These are phyloP conservation scores for Cephus pygmeus DNA, from an alignment of 2,888 invertebrate species.

Conservation along the genomic window DNA sequence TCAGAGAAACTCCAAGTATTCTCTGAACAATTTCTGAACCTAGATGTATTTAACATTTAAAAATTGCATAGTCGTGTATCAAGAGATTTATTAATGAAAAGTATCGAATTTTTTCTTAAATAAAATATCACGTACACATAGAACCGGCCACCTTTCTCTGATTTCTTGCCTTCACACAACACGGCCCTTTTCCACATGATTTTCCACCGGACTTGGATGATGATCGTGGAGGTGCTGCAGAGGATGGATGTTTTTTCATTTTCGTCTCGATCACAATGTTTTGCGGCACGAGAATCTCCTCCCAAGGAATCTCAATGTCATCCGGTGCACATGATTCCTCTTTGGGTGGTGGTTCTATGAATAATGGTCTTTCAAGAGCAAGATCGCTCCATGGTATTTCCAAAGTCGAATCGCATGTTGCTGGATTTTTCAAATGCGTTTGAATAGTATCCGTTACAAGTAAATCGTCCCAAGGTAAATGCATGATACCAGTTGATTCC, in stretches of 20 bases:
- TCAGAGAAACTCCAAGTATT: neutral
- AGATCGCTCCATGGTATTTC: constrained; percentile 53
- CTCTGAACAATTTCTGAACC: neutral
- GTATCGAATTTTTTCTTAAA: neutral
- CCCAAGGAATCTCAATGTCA: constrained; percentile 55
- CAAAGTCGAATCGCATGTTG: constrained; percentile 42
- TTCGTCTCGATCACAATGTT: constrained; percentile 44
- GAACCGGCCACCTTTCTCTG: neutral
- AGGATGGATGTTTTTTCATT: constrained; percentile 43
- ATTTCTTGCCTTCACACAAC: neutral
- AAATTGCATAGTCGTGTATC: neutral
- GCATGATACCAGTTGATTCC: constrained; percentile 39
- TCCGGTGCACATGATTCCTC: constrained; percentile 34
- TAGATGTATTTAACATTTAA: neutral
- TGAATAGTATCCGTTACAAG: constrained; percentile 38
- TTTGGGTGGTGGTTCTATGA: constrained; percentile 35
- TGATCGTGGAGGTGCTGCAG: constrained; percentile 27
- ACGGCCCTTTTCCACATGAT: neutral
- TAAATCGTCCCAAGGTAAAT: constrained; percentile 52
- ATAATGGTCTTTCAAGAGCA: constrained; percentile 36
- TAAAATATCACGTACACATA: neutral
- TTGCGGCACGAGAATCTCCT: constrained; percentile 47
- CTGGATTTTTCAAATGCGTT: constrained; percentile 11
- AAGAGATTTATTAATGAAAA: neutral
- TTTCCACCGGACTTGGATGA: neutral